Conservation (phyloP, 2,797 vertebrate genomes). For the Diceros bicornis region DNA sequence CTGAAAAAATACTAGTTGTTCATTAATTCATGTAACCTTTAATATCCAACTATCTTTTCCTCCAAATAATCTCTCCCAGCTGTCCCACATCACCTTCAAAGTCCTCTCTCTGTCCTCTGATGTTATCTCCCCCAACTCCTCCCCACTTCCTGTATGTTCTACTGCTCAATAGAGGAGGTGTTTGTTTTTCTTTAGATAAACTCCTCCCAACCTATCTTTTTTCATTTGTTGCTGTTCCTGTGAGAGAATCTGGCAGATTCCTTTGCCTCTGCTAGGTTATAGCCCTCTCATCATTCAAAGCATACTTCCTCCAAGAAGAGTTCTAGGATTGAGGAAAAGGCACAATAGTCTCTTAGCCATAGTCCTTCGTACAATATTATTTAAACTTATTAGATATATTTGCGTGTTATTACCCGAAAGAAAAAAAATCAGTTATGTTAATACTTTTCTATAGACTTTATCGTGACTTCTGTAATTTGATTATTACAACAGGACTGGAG, state of each 20-base stretch:
- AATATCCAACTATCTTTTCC: background rate
- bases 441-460: background rate
- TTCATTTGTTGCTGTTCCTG: background rate
- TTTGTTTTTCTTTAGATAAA: background rate
- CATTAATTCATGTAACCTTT: background rate
- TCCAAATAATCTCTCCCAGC: background rate
- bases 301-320: background rate
- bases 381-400: background rate
- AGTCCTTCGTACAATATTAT: background rate
- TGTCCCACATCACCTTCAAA: background rate
- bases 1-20: background rate
- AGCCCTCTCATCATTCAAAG: background rate
- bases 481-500: background rate
- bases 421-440: background rate
- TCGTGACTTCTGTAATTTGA: background rate
- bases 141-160: background rate
- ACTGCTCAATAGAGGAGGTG: background rate
- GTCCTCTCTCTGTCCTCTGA: background rate
- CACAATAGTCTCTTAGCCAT: background rate
- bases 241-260: background rate
- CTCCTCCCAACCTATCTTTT: background rate
- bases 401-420: background rate
- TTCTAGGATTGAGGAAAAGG: background rate
- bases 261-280: background rate
- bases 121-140: background rate